Evolutionary conservation across 2,888 invertebrate species (phyloP).

Genomic region (Craniophora ligustri): DNA sequence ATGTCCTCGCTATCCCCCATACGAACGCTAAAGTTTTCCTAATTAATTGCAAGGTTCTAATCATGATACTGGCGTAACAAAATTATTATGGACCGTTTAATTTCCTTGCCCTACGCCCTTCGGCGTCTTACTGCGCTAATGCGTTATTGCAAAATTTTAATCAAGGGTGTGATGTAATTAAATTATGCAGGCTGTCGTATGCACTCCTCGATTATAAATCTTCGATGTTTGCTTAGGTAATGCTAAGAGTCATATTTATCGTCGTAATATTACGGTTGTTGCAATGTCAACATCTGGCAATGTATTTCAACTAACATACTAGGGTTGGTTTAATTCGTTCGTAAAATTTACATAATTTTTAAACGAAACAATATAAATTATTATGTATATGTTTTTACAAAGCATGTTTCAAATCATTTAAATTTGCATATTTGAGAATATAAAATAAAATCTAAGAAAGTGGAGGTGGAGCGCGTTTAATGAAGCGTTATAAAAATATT

Average conservation of each 20-base stretch:
- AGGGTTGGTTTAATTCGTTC: conserved; percentile 16
- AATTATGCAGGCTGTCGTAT: conserved; percentile 88
- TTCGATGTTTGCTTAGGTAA: conserved; percentile 75
- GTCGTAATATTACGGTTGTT: conserved; percentile 35
- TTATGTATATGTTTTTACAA: too few relatives aligned
- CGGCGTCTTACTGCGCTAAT: conserved; percentile 79
- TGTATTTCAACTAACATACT: conserved; percentile 38
- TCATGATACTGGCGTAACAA: conserved; percentile 83
- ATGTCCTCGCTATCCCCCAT: conserved; percentile 66
- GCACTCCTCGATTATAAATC: conserved; percentile 85
- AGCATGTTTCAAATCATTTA: not conserved
- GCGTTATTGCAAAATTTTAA: conserved; percentile 87
- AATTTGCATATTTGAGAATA: not conserved
- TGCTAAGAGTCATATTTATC: conserved; percentile 51
- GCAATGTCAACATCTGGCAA: conserved; percentile 62
- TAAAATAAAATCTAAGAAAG: not conserved
- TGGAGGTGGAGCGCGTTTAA: conserved; percentile 1
- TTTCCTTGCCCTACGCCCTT: conserved; percentile 82
- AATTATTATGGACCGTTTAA: conserved; percentile 87
- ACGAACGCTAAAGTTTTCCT: conserved; percentile 76
- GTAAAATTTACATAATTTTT: not conserved
- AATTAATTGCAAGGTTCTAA: conserved; percentile 87
- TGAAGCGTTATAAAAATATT: conserved; percentile 17
- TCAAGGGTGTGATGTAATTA: conserved; percentile 87
- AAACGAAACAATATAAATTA: too few relatives aligned